A percentile compares a stretch with the other conserved stretches of the same genome.
Evolutionary conservation across 1,140 invertebrate genomes (phyloP).

Genomic region (Ceratina calcarata): DNA sequence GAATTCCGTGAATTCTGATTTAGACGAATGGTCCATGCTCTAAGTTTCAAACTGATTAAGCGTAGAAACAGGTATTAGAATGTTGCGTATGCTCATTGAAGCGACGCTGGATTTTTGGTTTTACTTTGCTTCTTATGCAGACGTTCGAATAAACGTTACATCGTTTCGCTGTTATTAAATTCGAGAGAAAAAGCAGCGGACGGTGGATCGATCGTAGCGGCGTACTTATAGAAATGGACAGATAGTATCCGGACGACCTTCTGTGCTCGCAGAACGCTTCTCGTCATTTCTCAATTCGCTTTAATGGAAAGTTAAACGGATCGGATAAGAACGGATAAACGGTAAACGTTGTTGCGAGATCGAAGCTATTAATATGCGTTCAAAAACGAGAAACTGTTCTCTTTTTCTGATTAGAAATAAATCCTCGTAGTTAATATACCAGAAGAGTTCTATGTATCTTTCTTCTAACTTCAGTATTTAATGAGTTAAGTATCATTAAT

Average conservation of each 20-base stretch:
- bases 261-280: not conserved
- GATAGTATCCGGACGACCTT: conserved; percentile 27
- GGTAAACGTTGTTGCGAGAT: conserved; percentile 28
- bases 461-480: conserved; percentile 16
- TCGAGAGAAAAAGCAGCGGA: not conserved
- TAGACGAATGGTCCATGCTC: too few species aligned
- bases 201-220: not conserved
- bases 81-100: too few species aligned
- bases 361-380: conserved; percentile 24
- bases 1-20: too few species aligned
- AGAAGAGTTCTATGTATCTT: too few species aligned
- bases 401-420: conserved; percentile 1
- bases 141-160: not conserved
- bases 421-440: too few species aligned
- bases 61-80: too few species aligned
- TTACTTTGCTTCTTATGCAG: not conserved
- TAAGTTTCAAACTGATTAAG: too few species aligned
- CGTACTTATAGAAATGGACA: not conserved
- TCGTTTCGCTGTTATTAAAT: not conserved
- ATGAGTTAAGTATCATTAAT: too few species aligned
- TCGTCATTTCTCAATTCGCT: conserved; percentile 39
- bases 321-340: conserved; percentile 33
- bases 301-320: conserved; percentile 43
- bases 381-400: conserved; percentile 8
- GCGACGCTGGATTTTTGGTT: not conserved